phyloP scores from a whole-genome alignment of 1,140 invertebrate genomes.

The Drosophila orosa region DNA sequence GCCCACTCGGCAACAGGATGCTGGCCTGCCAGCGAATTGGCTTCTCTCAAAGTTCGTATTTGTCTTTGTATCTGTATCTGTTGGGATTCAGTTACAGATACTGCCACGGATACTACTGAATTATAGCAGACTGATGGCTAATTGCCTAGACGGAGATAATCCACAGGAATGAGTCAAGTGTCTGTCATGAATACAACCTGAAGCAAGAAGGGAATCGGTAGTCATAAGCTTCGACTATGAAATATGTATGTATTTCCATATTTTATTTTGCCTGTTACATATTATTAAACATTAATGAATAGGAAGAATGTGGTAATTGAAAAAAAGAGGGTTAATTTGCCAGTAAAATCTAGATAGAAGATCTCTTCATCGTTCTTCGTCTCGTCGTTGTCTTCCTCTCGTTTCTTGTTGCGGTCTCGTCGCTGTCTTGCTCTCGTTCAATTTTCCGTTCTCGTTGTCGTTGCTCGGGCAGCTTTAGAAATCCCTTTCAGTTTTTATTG shows the following conservation, averaged over 20 bases:
- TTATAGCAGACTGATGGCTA: constrained; percentile 18
- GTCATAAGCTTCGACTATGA: not conserved
- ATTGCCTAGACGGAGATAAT: constrained; percentile 38
- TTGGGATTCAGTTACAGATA: constrained; percentile 9
- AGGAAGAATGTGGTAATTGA: not conserved
- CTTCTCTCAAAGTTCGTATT: constrained; percentile 42
- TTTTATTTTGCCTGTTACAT: not conserved
- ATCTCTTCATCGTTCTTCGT: not conserved
- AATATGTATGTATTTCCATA: not conserved
- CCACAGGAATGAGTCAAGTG: constrained; percentile 1
- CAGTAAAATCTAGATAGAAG: not conserved
- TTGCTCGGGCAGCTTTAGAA: not conserved
- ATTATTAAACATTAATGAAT: not conserved
- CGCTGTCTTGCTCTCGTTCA: not conserved
- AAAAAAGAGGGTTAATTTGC: not conserved
- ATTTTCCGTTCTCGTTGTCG: too few species aligned
- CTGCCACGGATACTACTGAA: constrained; percentile 12
- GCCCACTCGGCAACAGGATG: constrained; percentile 20
- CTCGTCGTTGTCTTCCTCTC: not conserved
- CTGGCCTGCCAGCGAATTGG: constrained; percentile 45
- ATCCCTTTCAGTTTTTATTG: not conserved
- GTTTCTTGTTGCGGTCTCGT: not conserved
- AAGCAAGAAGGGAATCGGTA: not conserved
- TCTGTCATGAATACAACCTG: constrained; percentile 24
- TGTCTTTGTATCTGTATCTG: constrained; percentile 23